Evolutionary conservation across 2,888 invertebrate genomes (phyloP).

Genomic region (Protodeltote pygarga): DNA sequence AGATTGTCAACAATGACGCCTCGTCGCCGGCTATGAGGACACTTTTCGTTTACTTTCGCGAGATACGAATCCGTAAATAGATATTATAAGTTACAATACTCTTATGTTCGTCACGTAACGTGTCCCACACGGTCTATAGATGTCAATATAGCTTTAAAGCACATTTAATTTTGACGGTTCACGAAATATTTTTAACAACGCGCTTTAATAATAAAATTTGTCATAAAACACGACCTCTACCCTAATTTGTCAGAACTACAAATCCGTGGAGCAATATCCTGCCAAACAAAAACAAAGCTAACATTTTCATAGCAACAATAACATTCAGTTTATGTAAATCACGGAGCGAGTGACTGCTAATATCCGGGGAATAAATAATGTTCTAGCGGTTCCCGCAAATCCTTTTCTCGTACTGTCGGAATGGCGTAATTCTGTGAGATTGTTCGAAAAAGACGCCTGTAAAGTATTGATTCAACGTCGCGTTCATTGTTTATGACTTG

Average conservation of each 20-base stretch:
- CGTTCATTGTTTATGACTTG: slow-evolving; percentile 50
- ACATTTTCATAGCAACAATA: slow-evolving; percentile 49
- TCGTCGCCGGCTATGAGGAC: no score
- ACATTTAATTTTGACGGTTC: no score
- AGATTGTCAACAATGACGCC: no score
- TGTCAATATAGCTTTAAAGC: neutral
- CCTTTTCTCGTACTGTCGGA: slow-evolving; percentile 53
- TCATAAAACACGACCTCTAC: slow-evolving; percentile 18
- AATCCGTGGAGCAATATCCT: slow-evolving; percentile 31
- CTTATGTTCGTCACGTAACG: no score
- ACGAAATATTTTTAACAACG: no score
- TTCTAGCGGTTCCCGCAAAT: slow-evolving; percentile 57
- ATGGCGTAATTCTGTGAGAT: slow-evolving; percentile 46
- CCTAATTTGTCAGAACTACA: slow-evolving; percentile 9
- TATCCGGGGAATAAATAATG: slow-evolving; percentile 74
- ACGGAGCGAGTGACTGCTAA: slow-evolving; percentile 67
- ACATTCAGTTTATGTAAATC: slow-evolving; percentile 70
- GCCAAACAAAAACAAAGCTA: slow-evolving; percentile 32
- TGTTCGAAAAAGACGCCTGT: slow-evolving; percentile 49
- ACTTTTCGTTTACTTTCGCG: no score
- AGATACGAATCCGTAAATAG: no score
- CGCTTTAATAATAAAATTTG: no score
- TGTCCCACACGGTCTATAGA: no score
- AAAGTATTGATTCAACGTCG: slow-evolving; percentile 55
- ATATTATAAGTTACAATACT: no score